A percentile compares a stretch with the other conserved stretches of the same genome.
Conservation (phyloP, 2,888 invertebrate genomes). For the Heliconius charithonia region DNA sequence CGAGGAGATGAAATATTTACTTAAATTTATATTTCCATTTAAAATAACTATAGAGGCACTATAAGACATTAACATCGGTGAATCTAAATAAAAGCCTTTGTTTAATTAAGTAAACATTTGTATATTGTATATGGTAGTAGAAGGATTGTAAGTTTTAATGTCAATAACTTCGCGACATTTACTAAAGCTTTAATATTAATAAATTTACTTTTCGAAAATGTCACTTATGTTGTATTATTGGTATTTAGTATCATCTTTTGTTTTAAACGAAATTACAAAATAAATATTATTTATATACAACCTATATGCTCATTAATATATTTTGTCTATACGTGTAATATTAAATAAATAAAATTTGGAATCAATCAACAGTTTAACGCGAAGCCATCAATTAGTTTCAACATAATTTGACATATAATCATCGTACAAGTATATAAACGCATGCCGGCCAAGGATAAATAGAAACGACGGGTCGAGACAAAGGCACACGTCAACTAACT, state of each 20-base stretch:
- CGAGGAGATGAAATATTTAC: no score
- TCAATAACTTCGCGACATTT: slow-evolving; percentile 9
- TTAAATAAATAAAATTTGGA: neutral
- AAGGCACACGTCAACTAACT: slow-evolving; percentile 37
- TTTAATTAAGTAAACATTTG: neutral
- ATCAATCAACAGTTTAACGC: neutral
- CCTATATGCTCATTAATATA: neutral
- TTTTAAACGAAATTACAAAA: neutral
- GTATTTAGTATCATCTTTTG: neutral
- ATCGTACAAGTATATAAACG: slow-evolving; percentile 6
- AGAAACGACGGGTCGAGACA: slow-evolving; percentile 31
- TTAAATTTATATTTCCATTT: no score
- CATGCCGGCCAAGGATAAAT: slow-evolving; percentile 15
- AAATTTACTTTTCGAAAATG: slow-evolving; percentile 1
- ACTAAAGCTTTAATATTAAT: neutral
- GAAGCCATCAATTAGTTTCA: slow-evolving; percentile 7
- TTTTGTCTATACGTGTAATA: no score
- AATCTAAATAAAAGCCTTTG: neutral
- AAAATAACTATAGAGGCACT: neutral
- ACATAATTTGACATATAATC: slow-evolving; percentile 18
- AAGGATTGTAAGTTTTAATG: neutral
- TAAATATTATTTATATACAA: neutral
- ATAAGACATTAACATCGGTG: neutral
- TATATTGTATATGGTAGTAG: neutral
- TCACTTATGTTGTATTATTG: neutral